phyloP scores from a whole-genome alignment of 37 sponge, comb jelly and placozoan species.

The Aphrocallistes beatrix region DNA sequence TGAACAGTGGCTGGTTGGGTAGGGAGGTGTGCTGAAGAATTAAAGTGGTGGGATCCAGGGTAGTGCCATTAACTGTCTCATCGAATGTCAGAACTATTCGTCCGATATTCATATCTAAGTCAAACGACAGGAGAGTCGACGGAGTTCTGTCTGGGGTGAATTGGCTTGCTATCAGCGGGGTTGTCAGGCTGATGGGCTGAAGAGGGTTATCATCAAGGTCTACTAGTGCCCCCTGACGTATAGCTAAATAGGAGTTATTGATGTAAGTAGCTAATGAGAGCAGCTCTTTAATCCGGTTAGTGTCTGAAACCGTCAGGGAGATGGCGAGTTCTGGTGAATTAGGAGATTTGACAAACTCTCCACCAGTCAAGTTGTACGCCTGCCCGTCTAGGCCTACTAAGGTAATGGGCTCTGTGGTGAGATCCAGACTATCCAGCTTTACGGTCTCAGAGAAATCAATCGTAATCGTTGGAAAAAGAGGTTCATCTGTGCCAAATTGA shows the following conservation, averaged over 20 bases:
- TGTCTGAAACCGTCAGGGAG: conserved; percentile 35
- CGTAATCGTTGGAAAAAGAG: background rate
- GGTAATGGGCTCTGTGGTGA: background rate
- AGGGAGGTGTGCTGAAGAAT: conserved; percentile 39
- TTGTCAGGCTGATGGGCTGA: background rate
- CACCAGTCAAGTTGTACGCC: background rate
- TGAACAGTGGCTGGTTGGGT: background rate
- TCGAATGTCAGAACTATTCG: conserved; percentile 53
- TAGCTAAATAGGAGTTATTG: conserved; percentile 38
- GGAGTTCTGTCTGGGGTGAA: conserved; percentile 46
- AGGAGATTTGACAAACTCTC: background rate
- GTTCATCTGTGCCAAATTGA: too few relatives aligned
- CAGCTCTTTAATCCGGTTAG: conserved; percentile 50
- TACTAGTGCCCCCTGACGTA: conserved; percentile 39
- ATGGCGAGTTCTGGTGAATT: conserved; percentile 5
- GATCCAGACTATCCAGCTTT: background rate
- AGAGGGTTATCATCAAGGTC: conserved; percentile 39
- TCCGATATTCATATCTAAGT: conserved; percentile 51
- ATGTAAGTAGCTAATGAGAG: conserved; percentile 38
- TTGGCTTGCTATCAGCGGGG: conserved; percentile 18
- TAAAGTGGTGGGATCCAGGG: conserved; percentile 40
- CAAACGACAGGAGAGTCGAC: conserved; percentile 41
- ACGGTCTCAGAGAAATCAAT: conserved; percentile 1
- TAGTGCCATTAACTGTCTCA: conserved; percentile 53
- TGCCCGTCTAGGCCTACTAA: background rate